Conservation (phyloP, 2,888 invertebrate species). For the Tinea pellionella region DNA sequence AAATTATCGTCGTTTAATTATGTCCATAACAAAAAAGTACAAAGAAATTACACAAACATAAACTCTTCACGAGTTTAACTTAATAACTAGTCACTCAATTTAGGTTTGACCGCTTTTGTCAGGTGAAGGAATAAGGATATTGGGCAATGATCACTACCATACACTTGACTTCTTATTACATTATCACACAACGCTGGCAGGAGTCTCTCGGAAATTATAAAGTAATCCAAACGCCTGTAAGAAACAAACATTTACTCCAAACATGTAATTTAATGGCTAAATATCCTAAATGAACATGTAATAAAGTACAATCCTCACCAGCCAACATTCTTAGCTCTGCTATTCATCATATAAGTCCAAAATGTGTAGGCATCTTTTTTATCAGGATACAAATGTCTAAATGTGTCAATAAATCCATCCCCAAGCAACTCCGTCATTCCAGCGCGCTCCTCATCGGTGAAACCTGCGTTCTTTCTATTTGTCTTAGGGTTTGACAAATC, state of each 20-base stretch:
- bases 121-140: constrained; percentile 79
- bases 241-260: too few relatives aligned
- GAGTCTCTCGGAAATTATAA: constrained; percentile 86
- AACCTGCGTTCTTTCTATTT: constrained; percentile 94
- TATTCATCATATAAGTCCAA: constrained; percentile 94
- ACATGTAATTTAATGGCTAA: too few relatives aligned
- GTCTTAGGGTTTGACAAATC: constrained; percentile 95
- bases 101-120: constrained; percentile 53
- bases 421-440: constrained; percentile 87
- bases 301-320: too few relatives aligned
- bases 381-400: constrained; percentile 87
- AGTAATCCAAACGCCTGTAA: constrained; percentile 95
- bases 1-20: background rate
- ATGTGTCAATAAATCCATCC: constrained; percentile 90
- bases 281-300: too few relatives aligned
- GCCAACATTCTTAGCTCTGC: constrained; percentile 91
- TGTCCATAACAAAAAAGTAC: background rate
- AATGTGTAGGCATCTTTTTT: constrained; percentile 87
- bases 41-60: background rate
- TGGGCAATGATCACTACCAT: constrained; percentile 98
- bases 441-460: constrained; percentile 93
- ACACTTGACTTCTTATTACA: constrained; percentile 82
- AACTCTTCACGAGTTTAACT: background rate
- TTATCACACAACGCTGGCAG: constrained; percentile 84
- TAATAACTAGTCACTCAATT: constrained; percentile 19